Evolutionary conservation across 2,888 invertebrate species (phyloP).

Genomic region (Ennomos fuscantarius): DNA sequence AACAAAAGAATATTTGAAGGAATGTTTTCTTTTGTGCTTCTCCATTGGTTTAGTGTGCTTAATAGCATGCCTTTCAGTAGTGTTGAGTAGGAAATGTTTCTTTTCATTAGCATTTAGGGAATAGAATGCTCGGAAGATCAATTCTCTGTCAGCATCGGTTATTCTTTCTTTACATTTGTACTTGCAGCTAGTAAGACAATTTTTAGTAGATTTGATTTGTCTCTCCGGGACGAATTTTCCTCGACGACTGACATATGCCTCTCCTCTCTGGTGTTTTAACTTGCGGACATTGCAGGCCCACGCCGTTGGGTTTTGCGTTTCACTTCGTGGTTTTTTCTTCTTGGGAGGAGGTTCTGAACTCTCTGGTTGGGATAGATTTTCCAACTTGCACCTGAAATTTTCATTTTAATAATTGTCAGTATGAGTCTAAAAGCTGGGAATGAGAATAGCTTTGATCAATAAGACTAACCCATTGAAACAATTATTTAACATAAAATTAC

Average conservation of each 20-base stretch:
- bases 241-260: constrained; percentile 72
- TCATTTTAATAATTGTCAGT: neutral
- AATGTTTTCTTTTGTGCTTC: constrained; percentile 63
- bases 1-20: constrained; percentile 75
- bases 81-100: constrained; percentile 73
- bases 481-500: too few relatives aligned
- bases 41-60: constrained; percentile 55
- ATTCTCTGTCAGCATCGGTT: constrained; percentile 66
- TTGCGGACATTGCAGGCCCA: constrained; percentile 78
- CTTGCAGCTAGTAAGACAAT: constrained; percentile 72
- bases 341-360: constrained; percentile 33
- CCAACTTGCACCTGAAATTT: constrained; percentile 56
- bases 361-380: constrained; percentile 37
- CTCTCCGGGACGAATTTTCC: constrained; percentile 75
- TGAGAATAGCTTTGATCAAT: too few relatives aligned
- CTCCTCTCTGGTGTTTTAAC: constrained; percentile 73
- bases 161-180: constrained; percentile 74
- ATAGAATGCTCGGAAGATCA: constrained; percentile 77
- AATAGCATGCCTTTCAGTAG: constrained; percentile 69
- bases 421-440: too few relatives aligned
- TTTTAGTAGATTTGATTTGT: constrained; percentile 67
- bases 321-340: constrained; percentile 57
- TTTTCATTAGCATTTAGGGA: constrained; percentile 74
- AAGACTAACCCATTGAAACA: too few relatives aligned
- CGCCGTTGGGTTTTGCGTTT: constrained; percentile 64